Percentiles rank a stretch among this genome's conserved stretches.
phyloP scores from a whole-genome alignment of 2,888 invertebrate genomes.

The Napeogenes inachia region DNA sequence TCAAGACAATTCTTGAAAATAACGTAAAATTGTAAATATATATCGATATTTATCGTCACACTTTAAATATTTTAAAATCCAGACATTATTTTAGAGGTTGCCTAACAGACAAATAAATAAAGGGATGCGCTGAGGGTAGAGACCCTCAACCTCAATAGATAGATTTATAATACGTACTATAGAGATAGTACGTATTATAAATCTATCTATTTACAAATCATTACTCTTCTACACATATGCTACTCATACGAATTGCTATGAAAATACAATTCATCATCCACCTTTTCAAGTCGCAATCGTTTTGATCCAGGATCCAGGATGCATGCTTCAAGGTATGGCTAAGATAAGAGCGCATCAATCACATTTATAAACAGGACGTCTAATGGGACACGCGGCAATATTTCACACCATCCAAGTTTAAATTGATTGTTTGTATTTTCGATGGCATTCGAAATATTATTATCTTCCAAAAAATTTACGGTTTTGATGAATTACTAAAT shows the following conservation, averaged over 20 bases:
- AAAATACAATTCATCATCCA: slow-evolving; percentile 26
- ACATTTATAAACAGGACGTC: slow-evolving; percentile 41
- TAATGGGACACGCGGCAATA: slow-evolving; percentile 37
- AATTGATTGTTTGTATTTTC: slow-evolving; percentile 37
- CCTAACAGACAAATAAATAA: not conserved
- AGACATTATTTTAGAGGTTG: too few species aligned
- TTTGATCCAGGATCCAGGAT: not conserved
- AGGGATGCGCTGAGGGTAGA: too few species aligned
- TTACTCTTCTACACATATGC: slow-evolving; percentile 4
- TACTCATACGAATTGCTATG: slow-evolving; percentile 10
- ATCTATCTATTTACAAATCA: slow-evolving; percentile 3
- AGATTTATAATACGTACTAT: too few species aligned
- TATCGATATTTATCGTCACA: too few species aligned
- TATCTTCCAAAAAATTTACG: not conserved
- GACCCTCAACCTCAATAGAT: too few species aligned
- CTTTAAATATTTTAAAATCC: too few species aligned
- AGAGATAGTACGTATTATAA: not conserved
- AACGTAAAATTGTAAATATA: too few species aligned
- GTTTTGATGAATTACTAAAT: too few species aligned
- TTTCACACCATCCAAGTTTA: slow-evolving; percentile 48
- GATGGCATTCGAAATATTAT: slow-evolving; percentile 12
- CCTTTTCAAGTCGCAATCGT: slow-evolving; percentile 11
- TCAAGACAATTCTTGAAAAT: too few species aligned
- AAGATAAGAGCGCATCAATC: slow-evolving; percentile 70
- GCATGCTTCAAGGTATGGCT: slow-evolving; percentile 23